These are phyloP conservation scores for Sthenelais limicola DNA, from an alignment of 2,888 invertebrate species.

Conservation along the genomic window DNA sequence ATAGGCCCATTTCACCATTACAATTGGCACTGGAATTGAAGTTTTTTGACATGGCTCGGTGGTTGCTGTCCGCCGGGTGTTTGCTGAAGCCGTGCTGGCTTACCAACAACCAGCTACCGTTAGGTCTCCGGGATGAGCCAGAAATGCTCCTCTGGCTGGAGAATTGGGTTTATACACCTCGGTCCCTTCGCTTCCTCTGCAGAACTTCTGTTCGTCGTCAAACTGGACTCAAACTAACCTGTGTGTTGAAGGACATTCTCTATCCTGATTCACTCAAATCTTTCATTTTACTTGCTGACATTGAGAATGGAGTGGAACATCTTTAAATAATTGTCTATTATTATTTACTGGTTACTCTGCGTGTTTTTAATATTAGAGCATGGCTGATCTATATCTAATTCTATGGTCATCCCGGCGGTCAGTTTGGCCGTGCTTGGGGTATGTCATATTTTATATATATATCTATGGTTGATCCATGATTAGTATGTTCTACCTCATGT, in stretches of 20 bases:
- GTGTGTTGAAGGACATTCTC: conserved; percentile 3
- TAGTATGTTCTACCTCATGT: too few species aligned
- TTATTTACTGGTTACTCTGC: too few species aligned
- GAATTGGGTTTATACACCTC: conserved; percentile 35
- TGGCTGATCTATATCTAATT: too few species aligned
- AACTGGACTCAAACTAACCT: not conserved
- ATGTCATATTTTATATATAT: too few species aligned
- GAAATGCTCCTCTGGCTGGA: conserved; percentile 30
- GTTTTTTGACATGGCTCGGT: conserved; percentile 18
- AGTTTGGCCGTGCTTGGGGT: too few species aligned
- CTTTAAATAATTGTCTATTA: too few species aligned
- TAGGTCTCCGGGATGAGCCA: conserved; percentile 1
- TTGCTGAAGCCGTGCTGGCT: conserved; percentile 38
- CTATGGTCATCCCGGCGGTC: too few species aligned
- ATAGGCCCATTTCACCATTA: conserved; percentile 39
- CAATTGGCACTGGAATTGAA: conserved; percentile 42
- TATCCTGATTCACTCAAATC: conserved; percentile 42
- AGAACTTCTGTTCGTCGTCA: conserved; percentile 15
- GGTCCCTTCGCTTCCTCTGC: conserved; percentile 32
- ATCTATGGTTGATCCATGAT: too few species aligned
- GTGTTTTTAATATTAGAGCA: too few species aligned
- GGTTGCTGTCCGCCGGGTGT: conserved; percentile 37
- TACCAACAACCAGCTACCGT: not conserved
- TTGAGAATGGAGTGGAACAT: too few species aligned
- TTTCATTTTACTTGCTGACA: conserved; percentile 27